These are phyloP conservation scores for Apodemus sylvaticus DNA, from an alignment of 2,113 vertebrate genomes.

Conservation along the genomic window DNA sequence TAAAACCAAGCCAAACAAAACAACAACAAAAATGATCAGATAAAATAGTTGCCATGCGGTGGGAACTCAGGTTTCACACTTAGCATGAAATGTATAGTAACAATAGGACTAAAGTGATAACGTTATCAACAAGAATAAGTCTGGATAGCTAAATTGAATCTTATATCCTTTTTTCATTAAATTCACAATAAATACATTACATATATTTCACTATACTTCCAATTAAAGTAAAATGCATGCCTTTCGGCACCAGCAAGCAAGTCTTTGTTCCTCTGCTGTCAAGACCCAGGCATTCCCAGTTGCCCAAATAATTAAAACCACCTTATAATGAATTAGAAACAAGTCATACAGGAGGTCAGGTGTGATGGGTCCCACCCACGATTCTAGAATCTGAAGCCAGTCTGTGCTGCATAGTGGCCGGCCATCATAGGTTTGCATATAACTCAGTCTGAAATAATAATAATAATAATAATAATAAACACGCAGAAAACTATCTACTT, in stretches of 20 bases:
- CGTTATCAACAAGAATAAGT: not conserved
- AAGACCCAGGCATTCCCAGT: slow-evolving; percentile 16
- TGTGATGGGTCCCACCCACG: not conserved
- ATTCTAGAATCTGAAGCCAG: not conserved
- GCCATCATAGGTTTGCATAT: too few species aligned
- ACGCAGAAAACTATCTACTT: slow-evolving; percentile 31
- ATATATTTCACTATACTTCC: not conserved
- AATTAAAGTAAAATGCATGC: slow-evolving; percentile 1
- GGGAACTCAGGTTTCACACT: not conserved
- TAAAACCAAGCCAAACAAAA: not conserved
- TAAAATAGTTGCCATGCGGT: not conserved
- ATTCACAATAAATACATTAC: not conserved
- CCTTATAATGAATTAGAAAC: not conserved
- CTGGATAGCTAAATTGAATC: not conserved
- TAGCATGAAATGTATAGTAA: slow-evolving; percentile 13
- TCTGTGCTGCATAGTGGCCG: not conserved
- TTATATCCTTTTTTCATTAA: slow-evolving; percentile 12
- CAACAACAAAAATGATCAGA: not conserved
- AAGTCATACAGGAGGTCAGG: not conserved
- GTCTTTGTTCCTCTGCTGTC: not conserved
- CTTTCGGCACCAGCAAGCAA: not conserved
- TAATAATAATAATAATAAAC: not conserved
- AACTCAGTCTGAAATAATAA: not conserved
- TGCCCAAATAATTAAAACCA: slow-evolving; percentile 26
- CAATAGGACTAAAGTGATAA: not conserved